phyloP scores from a whole-genome alignment of 2,797 vertebrate genomes.

The Chloroceryle inda region DNA sequence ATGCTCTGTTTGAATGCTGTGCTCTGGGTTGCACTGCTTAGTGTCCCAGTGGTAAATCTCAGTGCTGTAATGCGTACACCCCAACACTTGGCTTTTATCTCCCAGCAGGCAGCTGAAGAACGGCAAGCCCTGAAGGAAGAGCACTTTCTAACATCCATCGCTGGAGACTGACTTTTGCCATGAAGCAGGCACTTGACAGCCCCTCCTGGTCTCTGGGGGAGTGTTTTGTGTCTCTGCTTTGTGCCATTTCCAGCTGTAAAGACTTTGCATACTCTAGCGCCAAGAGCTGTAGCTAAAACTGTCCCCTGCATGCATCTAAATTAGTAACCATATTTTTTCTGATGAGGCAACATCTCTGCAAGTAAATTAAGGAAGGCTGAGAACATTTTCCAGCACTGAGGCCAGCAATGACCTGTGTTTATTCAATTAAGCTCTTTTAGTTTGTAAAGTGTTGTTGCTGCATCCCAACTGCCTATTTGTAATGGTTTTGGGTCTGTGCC shows the following conservation, averaged over 20 bases:
- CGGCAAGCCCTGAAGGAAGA: slow-evolving; percentile 3
- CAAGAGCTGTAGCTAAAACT: background rate
- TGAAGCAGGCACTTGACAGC: background rate
- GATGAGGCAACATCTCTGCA: background rate
- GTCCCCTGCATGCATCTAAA: background rate
- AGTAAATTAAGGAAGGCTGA: background rate
- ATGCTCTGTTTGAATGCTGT: background rate
- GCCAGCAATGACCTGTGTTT: background rate
- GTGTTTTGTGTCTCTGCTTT: background rate
- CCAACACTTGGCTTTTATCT: background rate
- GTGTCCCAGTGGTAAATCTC: background rate
- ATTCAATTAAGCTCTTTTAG: background rate
- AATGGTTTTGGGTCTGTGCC: background rate
- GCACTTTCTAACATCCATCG: background rate
- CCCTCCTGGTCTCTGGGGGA: background rate
- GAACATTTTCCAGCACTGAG: background rate
- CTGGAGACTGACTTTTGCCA: background rate
- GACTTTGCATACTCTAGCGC: background rate
- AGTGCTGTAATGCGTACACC: background rate
- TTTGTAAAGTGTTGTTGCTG: background rate
- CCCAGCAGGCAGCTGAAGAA: background rate
- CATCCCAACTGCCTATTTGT: background rate
- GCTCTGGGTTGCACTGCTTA: background rate
- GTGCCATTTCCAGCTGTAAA: background rate
- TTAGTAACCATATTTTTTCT: background rate